Conservation (phyloP, 2,797 vertebrate species). For the Trichosurus vulpecula region DNA sequence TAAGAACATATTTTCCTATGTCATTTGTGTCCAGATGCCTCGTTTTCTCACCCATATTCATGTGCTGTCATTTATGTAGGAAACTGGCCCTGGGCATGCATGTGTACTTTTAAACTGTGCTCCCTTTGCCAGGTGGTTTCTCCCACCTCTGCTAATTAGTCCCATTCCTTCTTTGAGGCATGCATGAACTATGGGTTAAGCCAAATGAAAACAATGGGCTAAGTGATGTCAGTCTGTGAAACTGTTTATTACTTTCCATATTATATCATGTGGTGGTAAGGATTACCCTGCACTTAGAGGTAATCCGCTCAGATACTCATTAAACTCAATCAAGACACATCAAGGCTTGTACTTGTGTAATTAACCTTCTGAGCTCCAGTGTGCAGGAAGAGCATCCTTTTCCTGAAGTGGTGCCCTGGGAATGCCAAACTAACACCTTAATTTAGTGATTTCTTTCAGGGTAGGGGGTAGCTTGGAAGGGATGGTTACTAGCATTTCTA, state of each 20-base stretch:
- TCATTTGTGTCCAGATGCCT: slow-evolving; percentile 49
- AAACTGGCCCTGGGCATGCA: slow-evolving; percentile 58
- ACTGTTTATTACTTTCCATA: slow-evolving; percentile 75
- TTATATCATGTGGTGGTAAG: slow-evolving; percentile 71
- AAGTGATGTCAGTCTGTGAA: slow-evolving; percentile 78
- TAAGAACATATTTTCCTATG: slow-evolving; percentile 34
- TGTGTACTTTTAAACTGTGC: slow-evolving; percentile 54
- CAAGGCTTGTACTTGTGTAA: slow-evolving; percentile 62
- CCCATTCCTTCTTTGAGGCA: slow-evolving; percentile 74
- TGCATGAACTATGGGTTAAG: slow-evolving; percentile 74
- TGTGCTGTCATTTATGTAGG: slow-evolving; percentile 54
- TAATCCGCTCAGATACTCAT: slow-evolving; percentile 75
- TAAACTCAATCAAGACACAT: slow-evolving; percentile 64
- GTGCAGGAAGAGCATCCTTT: slow-evolving; percentile 46
- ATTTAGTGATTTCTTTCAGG: slow-evolving; percentile 22
- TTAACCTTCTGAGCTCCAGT: slow-evolving; percentile 64
- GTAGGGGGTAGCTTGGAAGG: background rate
- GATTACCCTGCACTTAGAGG: slow-evolving; percentile 73
- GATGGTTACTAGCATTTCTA: slow-evolving; percentile 45
- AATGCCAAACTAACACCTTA: slow-evolving; percentile 49
- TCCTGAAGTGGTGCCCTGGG: slow-evolving; percentile 26
- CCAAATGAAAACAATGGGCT: slow-evolving; percentile 73
- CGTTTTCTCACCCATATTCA: slow-evolving; percentile 52
- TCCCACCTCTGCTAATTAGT: slow-evolving; percentile 65
- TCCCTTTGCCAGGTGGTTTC: slow-evolving; percentile 71